Conservation (phyloP, 2,888 invertebrate species). For the Andrena dorsata region DNA sequence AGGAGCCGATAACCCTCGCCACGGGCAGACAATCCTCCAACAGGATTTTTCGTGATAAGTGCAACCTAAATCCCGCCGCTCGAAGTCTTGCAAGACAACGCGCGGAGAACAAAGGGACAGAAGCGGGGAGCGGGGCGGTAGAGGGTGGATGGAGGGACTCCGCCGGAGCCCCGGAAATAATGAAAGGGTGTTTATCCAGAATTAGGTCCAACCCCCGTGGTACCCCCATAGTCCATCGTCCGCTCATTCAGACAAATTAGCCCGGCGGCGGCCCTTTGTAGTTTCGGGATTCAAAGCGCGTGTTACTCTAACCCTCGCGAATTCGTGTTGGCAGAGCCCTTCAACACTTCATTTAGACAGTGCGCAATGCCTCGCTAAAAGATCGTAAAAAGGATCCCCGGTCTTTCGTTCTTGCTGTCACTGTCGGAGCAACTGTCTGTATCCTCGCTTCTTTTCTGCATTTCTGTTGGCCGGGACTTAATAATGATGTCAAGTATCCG, state of each 20-base stretch:
- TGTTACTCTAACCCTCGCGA: conserved; percentile 79
- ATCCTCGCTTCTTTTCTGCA: conserved; percentile 23
- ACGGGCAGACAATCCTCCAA: conserved; percentile 35
- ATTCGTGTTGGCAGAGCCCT: conserved; percentile 83
- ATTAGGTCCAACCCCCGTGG: conserved; percentile 78
- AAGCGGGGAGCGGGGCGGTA: conserved; percentile 43
- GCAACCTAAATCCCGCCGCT: conserved; percentile 22
- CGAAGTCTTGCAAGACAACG: conserved; percentile 65
- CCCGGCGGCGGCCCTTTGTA: conserved; percentile 83
- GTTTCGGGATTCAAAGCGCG: conserved; percentile 83
- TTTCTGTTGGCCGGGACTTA: background rate
- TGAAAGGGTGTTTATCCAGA: conserved; percentile 84
- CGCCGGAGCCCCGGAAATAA: conserved; percentile 78
- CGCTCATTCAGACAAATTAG: conserved; percentile 84
- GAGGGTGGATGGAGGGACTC: conserved; percentile 42
- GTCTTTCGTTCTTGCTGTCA: conserved; percentile 27
- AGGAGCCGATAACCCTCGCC: conserved; percentile 27
- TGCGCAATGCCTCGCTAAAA: conserved; percentile 68
- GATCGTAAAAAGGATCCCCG: conserved; percentile 71
- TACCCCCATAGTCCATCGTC: conserved; percentile 81
- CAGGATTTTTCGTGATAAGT: conserved; percentile 59
- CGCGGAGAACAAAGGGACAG: conserved; percentile 63
- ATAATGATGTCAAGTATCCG: too few relatives aligned
- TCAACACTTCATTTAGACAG: conserved; percentile 84
- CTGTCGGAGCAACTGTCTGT: conserved; percentile 44